These are phyloP conservation scores for Siniperca undulata DNA, from an alignment of 2,797 vertebrate species.

Conservation along the genomic window DNA sequence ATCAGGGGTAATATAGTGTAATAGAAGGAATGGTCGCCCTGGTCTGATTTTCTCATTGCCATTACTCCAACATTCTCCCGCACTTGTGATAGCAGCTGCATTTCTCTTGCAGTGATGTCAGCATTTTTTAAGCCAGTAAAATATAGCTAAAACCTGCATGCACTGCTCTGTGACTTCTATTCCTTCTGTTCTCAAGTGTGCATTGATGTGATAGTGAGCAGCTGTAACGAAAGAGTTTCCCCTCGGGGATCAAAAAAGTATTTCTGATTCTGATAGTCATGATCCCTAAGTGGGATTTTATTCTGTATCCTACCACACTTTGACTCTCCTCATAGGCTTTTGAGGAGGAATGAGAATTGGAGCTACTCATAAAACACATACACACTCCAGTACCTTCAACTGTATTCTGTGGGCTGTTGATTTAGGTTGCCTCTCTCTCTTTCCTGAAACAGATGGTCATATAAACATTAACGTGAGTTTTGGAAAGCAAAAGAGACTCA, in stretches of 20 bases:
- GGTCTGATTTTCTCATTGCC: constrained; percentile 54
- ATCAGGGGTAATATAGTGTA: constrained; percentile 69
- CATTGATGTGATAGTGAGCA: too few relatives aligned
- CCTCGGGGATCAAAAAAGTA: too few relatives aligned
- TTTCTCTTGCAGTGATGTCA: constrained; percentile 59
- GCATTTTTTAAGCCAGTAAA: constrained; percentile 57
- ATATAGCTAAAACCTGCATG: constrained; percentile 56
- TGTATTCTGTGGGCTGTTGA: constrained; percentile 39
- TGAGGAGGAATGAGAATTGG: constrained; percentile 40
- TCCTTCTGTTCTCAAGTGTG: too few relatives aligned
- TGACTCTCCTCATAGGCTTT: constrained; percentile 47
- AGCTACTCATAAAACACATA: constrained; percentile 38
- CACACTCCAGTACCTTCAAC: constrained; percentile 9
- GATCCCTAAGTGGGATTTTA: constrained; percentile 62
- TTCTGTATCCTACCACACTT: constrained; percentile 52
- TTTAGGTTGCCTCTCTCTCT: constrained; percentile 19
- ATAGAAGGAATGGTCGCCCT: constrained; percentile 50
- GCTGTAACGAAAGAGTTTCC: too few relatives aligned
- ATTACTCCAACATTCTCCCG: constrained; percentile 43
- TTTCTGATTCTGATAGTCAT: constrained; percentile 18
- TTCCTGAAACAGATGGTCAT: constrained; percentile 63
- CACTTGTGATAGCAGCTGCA: constrained; percentile 33
- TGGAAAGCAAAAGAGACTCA: constrained; percentile 36
- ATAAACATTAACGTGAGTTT: constrained; percentile 57
- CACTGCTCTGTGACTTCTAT: constrained; percentile 15